A percentile compares a stretch with the other conserved stretches of the same genome.
These are phyloP conservation scores for Montipora foliosa DNA, from an alignment of 64 coral and sea anemone species.

Conservation along the genomic window DNA sequence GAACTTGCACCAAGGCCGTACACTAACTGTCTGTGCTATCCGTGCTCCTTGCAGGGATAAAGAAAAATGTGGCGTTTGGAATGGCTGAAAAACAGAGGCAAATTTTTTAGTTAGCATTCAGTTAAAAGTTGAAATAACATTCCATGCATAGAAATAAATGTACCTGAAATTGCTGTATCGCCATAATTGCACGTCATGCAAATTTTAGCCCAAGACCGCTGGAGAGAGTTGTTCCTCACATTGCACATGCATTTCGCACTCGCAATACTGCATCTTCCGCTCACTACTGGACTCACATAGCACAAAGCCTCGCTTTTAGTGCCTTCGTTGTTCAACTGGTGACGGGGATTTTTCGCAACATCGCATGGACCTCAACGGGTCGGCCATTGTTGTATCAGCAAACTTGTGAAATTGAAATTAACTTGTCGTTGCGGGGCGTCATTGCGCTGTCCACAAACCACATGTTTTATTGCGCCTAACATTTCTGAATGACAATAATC, in stretches of 20 bases:
- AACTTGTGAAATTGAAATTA: no score
- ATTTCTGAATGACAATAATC: no score
- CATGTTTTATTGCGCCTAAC: no score
- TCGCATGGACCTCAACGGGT: background rate
- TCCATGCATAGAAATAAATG: background rate
- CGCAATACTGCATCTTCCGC: background rate
- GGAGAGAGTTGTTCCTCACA: slow-evolving; percentile 5
- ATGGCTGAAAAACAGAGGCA: background rate
- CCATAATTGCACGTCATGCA: background rate
- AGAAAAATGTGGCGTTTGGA: slow-evolving; percentile 26
- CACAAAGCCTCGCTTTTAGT: background rate
- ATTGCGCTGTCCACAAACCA: no score
- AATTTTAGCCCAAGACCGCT: background rate
- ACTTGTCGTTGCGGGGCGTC: no score
- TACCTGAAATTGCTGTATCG: slow-evolving; percentile 30
- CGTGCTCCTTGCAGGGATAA: background rate
- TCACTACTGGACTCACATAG: slow-evolving; percentile 6
- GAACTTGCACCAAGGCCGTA: no score
- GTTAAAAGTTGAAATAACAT: background rate
- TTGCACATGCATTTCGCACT: background rate
- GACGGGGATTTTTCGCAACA: background rate
- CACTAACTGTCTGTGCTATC: no score
- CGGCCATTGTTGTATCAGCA: background rate
- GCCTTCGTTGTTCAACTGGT: background rate
- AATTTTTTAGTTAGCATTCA: background rate